Conservation (phyloP, 2,888 invertebrate species). For the Dolichomitus sp. region DNA sequence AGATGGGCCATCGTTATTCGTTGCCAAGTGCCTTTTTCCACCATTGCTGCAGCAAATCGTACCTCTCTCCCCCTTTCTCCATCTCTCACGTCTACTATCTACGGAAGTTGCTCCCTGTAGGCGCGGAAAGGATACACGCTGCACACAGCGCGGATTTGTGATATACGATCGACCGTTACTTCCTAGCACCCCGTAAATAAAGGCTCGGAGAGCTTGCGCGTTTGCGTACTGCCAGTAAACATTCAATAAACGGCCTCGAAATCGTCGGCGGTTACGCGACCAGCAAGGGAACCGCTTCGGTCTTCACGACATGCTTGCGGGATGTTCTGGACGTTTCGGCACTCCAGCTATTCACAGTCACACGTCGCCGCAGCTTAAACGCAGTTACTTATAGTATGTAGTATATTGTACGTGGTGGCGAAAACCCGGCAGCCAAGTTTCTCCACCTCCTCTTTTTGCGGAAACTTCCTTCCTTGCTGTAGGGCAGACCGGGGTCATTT, state of each 20-base stretch:
- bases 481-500: not conserved
- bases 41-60: constrained; percentile 43
- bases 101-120: constrained; percentile 13
- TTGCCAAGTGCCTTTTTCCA: constrained; percentile 54
- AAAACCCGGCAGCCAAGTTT: constrained; percentile 74
- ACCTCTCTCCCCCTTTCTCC: constrained; percentile 20
- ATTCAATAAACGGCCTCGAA: constrained; percentile 80
- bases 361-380: constrained; percentile 71
- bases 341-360: constrained; percentile 49
- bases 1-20: constrained; percentile 30
- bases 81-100: constrained; percentile 7
- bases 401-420: constrained; percentile 34
- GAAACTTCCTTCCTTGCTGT: constrained; percentile 9
- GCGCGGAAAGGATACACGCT: constrained; percentile 45
- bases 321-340: constrained; percentile 58
- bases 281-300: constrained; percentile 50
- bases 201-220: constrained; percentile 56
- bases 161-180: constrained; percentile 71
- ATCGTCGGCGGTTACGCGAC: constrained; percentile 80
- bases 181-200: constrained; percentile 76
- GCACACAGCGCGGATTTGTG: constrained; percentile 66
- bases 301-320: constrained; percentile 53
- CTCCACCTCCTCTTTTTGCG: constrained; percentile 64
- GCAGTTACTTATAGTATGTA: constrained; percentile 76
- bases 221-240: constrained; percentile 77